Base-by-base conservation (phyloP, 2,113 vertebrate species). In the Saimiri boliviensis region DNA sequence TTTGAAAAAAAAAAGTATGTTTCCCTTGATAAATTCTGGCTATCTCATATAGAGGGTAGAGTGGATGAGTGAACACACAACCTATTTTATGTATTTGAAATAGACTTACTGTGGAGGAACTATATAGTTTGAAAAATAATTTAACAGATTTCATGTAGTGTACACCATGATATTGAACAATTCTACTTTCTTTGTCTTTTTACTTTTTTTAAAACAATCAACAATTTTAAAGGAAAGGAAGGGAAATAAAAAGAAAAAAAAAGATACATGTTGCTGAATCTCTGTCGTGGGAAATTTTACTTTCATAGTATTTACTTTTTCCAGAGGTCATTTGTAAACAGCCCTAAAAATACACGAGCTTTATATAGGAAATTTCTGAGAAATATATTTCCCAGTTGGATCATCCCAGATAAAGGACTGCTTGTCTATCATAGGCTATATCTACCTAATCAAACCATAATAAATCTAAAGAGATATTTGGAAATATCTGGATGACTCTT, bases 21-120 rank as follows among this genome's bases (percentile, higher is more conserved):
- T 93, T 92, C 85, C 94, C 58, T 86, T 95, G 97, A 98, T 97
- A 97, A 97, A 92, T 86, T 93, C 54, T 82, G 74, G 81, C 23
- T 90, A 25, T 35, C 7, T 93, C 52, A 19, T 16, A 21, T 42
- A 20, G 4, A 74, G 40, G 5, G 45, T 45, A 71, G 13, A 60
- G 47, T 76, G 27, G 73, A 40, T 79, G 45, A 68, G 35, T 47
- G 83, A 17, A 25, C 42, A 52, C 20, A 47, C n/a, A 25, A 21
- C 17, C 52, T 87, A 56, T 37, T 85, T 85, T 81, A 16, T 84
- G 16, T 42, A 60, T 79, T 86, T 73, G 49, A 81, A 80, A 66
- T 73, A 87, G 77, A 17, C 68, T 76, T 88, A 21, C 1, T 88
- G 32, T 88, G 2, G 73, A 68, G 21, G 14, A 96, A 82, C 58